Base-by-base conservation (phyloP, 2,888 invertebrate genomes). In the Campoletis raptor region DNA sequence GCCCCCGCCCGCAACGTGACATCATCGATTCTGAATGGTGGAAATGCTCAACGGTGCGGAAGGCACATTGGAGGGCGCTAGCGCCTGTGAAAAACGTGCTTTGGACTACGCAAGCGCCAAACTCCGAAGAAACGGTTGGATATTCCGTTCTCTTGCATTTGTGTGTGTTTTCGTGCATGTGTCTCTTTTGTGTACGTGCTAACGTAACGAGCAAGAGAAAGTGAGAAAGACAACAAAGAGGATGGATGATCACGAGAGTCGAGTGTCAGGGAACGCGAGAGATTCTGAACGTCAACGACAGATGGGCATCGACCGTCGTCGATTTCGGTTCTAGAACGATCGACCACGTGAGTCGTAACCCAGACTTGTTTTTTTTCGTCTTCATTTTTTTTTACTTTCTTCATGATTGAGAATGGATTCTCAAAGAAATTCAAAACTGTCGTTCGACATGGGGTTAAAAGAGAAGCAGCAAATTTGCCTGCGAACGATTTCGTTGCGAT, bases 11-110 rank as follows among this genome's bases (percentile, higher is more conserved):
- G 90, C 90, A 87, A 90, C 90, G 92, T 93, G 92, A 92, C 92
- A 92, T 93, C 94, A 94, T 94, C 94, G 94, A 94, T 94, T 94
- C 93, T 94, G 94, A 94, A 94, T 94, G 94, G 93, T 93, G 93
- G 91, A 92, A 91, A 92, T 94, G 94, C 92, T 94, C 94, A 93
- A 90, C 94, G 92, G 93, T 90, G 94, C 94, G 94, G 94, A 94
- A 94, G 92, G 90, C 92, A 92, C 94, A 92, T 92, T 93, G 92
- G 94, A 93, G 94, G 94, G 94, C 93, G 94, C 92, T 91, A 83
- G 85, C 86, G 86, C 91, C 90, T 61, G 81, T 83, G 79, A 82
- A 87, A 77, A 85, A 81, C 78, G 83, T n/a, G 81, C 42, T 70
- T 45, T 52, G 37, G 15, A 52, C 21, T 88, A 37, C 92, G 92